phyloP scores from a whole-genome alignment of 92 coral and sea anemone species.

The Epizoanthus illoricatus region DNA sequence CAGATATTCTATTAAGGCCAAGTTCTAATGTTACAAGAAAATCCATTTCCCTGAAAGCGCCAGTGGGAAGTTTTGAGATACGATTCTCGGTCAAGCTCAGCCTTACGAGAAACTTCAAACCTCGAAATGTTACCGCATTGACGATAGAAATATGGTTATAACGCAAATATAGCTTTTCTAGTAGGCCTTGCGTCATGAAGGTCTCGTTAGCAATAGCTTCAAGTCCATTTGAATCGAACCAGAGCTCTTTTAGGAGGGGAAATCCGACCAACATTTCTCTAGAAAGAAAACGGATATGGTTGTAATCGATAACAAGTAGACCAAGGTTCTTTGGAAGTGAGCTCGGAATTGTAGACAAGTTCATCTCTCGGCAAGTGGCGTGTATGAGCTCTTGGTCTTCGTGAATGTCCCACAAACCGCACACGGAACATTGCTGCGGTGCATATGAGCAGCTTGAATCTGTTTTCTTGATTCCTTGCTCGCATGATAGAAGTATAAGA shows the following conservation, averaged over 20 bases:
- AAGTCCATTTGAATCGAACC: conserved; percentile 49
- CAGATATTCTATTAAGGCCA: conserved; percentile 40
- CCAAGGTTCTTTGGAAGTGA: conserved; percentile 1
- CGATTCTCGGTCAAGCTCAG: conserved; percentile 51
- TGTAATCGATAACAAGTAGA: not conserved
- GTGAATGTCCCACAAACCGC: not conserved
- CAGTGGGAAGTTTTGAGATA: conserved; percentile 41
- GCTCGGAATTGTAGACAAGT: not conserved
- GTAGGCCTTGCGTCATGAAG: conserved; percentile 42
- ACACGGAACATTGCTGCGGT: not conserved
- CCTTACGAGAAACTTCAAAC: conserved; percentile 42
- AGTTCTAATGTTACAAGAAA: conserved; percentile 35
- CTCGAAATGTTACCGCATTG: conserved; percentile 45
- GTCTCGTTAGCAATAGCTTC: conserved; percentile 47
- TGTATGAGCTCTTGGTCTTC: not conserved
- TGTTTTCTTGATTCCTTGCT: no score
- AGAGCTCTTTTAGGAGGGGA: conserved; percentile 37
- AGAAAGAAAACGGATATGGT: not conserved
- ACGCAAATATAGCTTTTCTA: conserved; percentile 36
- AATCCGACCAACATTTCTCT: not conserved
- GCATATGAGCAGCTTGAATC: not conserved
- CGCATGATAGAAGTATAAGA: no score
- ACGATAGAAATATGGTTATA: conserved; percentile 45
- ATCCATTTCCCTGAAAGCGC: conserved; percentile 28
- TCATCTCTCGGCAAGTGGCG: not conserved